These are phyloP conservation scores for Amphimedon queenslandica DNA, from an alignment of 37 sponge, comb jelly and placozoan species.

Conservation along the genomic window DNA sequence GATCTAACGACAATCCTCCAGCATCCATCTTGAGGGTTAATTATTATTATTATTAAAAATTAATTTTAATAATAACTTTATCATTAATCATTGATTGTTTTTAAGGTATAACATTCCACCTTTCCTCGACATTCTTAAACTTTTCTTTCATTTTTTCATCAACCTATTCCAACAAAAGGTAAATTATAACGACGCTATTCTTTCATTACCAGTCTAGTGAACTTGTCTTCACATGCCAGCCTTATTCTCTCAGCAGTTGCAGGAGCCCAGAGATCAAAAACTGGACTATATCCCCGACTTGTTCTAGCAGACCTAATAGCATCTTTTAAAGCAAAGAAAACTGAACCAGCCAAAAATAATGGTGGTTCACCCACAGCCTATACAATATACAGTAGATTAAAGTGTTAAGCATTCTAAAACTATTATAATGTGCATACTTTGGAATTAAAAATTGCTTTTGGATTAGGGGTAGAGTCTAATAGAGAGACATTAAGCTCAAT, in stretches of 20 bases:
- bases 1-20: conserved; percentile 46
- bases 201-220: conserved; percentile 41
- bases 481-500: conserved; percentile 70
- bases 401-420: not conserved
- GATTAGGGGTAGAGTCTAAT: conserved; percentile 56
- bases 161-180: not conserved
- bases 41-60: too few species aligned
- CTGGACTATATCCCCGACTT: conserved; percentile 33
- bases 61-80: not conserved
- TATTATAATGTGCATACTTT: conserved; percentile 25
- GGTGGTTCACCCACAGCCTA: conserved; percentile 92
- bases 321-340: conserved; percentile 82
- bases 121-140: not conserved
- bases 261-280: conserved; percentile 64
- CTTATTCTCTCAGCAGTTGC: conserved; percentile 81
- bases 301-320: conserved; percentile 51
- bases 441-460: conserved; percentile 71
- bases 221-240: conserved; percentile 76
- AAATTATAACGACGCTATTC: not conserved
- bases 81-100: too few species aligned
- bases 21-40: too few species aligned
- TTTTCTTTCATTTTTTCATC: not conserved
- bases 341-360: conserved; percentile 79
- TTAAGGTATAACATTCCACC: not conserved
- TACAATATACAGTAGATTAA: not conserved